phyloP scores from a whole-genome alignment of 2,113 vertebrate species.

The Fregata magnificens region DNA sequence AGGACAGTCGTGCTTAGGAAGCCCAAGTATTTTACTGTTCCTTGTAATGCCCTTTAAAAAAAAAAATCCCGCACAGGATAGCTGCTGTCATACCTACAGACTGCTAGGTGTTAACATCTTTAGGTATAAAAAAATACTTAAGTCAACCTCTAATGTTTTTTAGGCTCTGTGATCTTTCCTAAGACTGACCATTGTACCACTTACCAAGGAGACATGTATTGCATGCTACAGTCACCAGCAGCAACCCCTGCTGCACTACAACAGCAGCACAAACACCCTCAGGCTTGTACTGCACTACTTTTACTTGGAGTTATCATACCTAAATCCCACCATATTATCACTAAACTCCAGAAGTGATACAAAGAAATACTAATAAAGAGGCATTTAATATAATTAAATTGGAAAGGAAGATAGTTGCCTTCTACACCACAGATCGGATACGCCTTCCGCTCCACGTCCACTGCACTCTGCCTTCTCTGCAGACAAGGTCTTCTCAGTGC shows the following conservation, averaged over 20 bases:
- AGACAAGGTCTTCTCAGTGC: not conserved
- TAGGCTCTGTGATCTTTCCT: not conserved
- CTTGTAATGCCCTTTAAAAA: not conserved
- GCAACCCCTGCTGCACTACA: not conserved
- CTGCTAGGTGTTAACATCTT: not conserved
- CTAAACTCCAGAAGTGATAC: not conserved
- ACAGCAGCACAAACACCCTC: not conserved
- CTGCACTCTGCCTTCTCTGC: not conserved
- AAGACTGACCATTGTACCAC: not conserved
- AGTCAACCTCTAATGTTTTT: not conserved
- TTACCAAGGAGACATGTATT: not conserved
- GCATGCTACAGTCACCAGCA: not conserved
- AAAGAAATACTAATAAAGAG: not conserved
- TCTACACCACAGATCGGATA: not conserved
- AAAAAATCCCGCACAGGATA: not conserved
- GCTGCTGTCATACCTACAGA: not conserved
- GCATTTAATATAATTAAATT: not conserved
- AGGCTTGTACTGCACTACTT: not conserved
- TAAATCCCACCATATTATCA: not conserved
- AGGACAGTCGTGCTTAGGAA: not conserved
- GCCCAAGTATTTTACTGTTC: not conserved
- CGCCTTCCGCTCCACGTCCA: rapidly evolving
- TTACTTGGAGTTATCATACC: not conserved
- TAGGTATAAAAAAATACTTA: not conserved
- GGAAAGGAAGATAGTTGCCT: not conserved